phyloP scores from a whole-genome alignment of 37 sponge, comb jelly and placozoan genomes.

The Beroe forskalii region DNA sequence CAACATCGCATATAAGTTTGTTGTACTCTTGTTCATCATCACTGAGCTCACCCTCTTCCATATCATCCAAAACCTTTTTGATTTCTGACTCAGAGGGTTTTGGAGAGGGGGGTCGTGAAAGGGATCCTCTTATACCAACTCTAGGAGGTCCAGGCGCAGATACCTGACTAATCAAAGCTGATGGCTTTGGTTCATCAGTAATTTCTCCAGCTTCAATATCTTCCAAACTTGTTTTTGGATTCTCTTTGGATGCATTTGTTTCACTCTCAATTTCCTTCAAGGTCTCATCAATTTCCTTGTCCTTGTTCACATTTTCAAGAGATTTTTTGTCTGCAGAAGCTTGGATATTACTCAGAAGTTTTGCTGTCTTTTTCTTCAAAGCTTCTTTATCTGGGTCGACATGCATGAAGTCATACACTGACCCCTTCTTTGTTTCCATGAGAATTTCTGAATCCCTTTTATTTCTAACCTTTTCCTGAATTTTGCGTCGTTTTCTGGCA shows the following conservation, averaged over 20 bases:
- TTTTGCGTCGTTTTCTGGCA: constrained; percentile 39
- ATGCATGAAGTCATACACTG: constrained; percentile 58
- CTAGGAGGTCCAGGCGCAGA: not conserved
- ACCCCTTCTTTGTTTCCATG: not conserved
- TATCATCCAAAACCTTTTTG: constrained; percentile 40
- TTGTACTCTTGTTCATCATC: constrained; percentile 63
- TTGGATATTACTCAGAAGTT: not conserved
- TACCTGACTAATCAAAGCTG: not conserved
- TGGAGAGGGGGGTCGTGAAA: constrained; percentile 46
- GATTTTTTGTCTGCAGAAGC: not conserved
- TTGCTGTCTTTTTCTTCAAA: constrained; percentile 32
- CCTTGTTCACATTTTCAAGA: no score
- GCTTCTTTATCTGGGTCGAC: constrained; percentile 57
- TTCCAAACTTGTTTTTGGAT: not conserved
- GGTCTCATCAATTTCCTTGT: constrained; percentile 14
- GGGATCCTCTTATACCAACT: constrained; percentile 28
- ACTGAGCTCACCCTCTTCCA: constrained; percentile 61
- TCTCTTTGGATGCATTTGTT: not conserved
- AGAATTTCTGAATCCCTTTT: constrained; percentile 43
- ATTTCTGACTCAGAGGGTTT: constrained; percentile 60
- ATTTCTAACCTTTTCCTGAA: constrained; percentile 54
- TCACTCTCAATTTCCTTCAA: constrained; percentile 22
- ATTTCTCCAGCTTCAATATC: constrained; percentile 28
- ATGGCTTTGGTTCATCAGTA: not conserved
- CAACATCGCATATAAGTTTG: constrained; percentile 54